phyloP scores from a whole-genome alignment of 2,888 invertebrate genomes.

The Buathra laborator region DNA sequence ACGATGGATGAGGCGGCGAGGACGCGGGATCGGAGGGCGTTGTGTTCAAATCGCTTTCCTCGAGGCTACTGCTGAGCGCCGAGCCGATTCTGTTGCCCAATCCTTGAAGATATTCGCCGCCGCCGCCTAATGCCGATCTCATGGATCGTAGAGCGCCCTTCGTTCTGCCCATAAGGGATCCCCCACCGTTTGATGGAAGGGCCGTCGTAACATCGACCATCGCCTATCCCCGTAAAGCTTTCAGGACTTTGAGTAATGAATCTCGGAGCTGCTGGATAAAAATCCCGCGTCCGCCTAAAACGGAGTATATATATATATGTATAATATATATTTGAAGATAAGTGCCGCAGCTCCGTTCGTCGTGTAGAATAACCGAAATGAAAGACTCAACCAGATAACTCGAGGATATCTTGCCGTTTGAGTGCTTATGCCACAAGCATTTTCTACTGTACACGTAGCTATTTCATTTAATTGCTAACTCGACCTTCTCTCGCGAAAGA shows the following conservation, averaged over 20 bases:
- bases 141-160: slow-evolving; percentile 83
- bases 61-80: slow-evolving; percentile 83
- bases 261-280: not conserved
- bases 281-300: not conserved
- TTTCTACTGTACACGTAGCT: not conserved
- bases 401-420: not conserved
- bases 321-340: not conserved
- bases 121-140: slow-evolving; percentile 82
- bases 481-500: slow-evolving; percentile 9
- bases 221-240: slow-evolving; percentile 5
- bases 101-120: slow-evolving; percentile 84
- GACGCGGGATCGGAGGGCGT: slow-evolving; percentile 79
- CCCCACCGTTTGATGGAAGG: slow-evolving; percentile 75
- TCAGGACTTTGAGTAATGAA: not conserved
- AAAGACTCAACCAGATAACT: no score
- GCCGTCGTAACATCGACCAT: slow-evolving; percentile 82
- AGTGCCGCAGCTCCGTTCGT: not conserved
- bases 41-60: slow-evolving; percentile 81
- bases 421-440: not conserved
- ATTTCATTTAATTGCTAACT: not conserved
- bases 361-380: not conserved
- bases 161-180: slow-evolving; percentile 82
- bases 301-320: not conserved
- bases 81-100: slow-evolving; percentile 82
- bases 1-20: slow-evolving; percentile 71